A percentile compares a stretch with the other conserved stretches of the same genome.
phyloP scores from a whole-genome alignment of 2,113 vertebrate species.

The Limanda limanda region DNA sequence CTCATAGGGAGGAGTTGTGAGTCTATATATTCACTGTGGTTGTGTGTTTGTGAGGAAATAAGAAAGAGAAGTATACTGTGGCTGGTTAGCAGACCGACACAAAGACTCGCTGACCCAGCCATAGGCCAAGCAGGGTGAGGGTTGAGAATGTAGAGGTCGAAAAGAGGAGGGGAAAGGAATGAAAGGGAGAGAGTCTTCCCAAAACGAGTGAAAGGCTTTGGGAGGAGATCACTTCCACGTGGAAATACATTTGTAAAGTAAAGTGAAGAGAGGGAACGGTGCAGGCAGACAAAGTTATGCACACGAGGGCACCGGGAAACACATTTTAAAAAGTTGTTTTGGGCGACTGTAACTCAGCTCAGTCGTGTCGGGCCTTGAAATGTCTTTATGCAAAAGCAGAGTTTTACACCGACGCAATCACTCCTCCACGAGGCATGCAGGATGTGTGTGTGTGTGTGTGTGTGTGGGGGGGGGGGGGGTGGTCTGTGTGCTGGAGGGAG shows the following conservation, averaged over 20 bases:
- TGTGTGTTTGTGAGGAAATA: slow-evolving; percentile 6
- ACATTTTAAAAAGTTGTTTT: slow-evolving; percentile 34
- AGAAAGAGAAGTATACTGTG: background rate
- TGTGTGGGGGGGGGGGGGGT: slow-evolving; percentile 13
- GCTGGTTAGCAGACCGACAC: slow-evolving; percentile 17
- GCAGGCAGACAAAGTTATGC: slow-evolving; percentile 11
- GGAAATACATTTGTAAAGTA: slow-evolving; percentile 27
- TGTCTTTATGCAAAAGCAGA: slow-evolving; percentile 44
- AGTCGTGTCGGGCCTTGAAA: slow-evolving; percentile 41
- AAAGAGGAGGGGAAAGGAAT: slow-evolving; percentile 35
- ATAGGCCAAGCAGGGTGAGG: slow-evolving; percentile 55
- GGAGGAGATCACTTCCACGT: slow-evolving; percentile 34
- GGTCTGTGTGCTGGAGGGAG: slow-evolving; percentile 33
- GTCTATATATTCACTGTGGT: background rate
- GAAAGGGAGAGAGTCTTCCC: slow-evolving; percentile 31
- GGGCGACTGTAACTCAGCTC: slow-evolving; percentile 26
- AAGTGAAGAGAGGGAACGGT: background rate
- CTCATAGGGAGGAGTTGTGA: background rate
- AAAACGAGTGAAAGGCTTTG: slow-evolving; percentile 16
- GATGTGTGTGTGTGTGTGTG: slow-evolving; percentile 22
- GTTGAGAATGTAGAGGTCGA: slow-evolving; percentile 56
- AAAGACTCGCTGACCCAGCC: slow-evolving; percentile 47
- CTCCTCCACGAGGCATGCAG: slow-evolving; percentile 36
- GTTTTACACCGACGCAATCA: slow-evolving; percentile 22
- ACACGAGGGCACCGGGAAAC: slow-evolving; percentile 20